Base-by-base conservation (phyloP, 2,888 invertebrate species). In the Napeogenes inachia region DNA sequence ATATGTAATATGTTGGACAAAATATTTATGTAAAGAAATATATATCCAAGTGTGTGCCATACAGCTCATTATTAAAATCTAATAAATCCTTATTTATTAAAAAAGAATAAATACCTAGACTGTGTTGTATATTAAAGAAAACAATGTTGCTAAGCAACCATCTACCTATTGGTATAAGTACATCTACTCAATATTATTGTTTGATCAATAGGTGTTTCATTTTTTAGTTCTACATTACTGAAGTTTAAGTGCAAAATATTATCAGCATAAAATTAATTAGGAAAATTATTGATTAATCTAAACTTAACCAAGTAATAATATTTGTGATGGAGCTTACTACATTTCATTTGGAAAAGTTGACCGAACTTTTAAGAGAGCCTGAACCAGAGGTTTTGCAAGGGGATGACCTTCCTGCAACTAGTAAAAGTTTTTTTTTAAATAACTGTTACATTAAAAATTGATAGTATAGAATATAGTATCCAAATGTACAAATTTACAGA, bases 361-460 rank as follows among this genome's bases (percentile, higher is more conserved):
- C 73, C 2, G 85, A 84, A 57, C 62, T 90, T 63, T 69, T 90
- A 30, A 77, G 77, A 57, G 78, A 81, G 38, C 87, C 90, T 5
- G 90, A 88, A 70, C 85, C 85, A 33, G 90, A 89, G 58, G 79
- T 89, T 38, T 70, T 89, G 35, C 89, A 90, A 73, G 89, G 89
- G 54, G 82, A 86, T 3, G 83, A 88, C 68, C 74, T 86, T 46
- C 73, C 79, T 13, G 67, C 80, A 33, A 71, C 80, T 59, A 80
- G 87, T 86, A 71, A 65, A 54, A 47, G 13, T n/a, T 1, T 46
- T 5, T 50, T 30, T 6, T 50, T 2, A 4, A 21, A 50, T 50
- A 50, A 6, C 10, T 30, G 0, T 50, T 5, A 10, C 10, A 35
- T 33, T 13, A 54, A 30, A 5, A 3, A 50, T 30, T 8, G 4